Evolutionary conservation across 2,113 vertebrate species (phyloP).

Genomic region (Gulo gulo): DNA sequence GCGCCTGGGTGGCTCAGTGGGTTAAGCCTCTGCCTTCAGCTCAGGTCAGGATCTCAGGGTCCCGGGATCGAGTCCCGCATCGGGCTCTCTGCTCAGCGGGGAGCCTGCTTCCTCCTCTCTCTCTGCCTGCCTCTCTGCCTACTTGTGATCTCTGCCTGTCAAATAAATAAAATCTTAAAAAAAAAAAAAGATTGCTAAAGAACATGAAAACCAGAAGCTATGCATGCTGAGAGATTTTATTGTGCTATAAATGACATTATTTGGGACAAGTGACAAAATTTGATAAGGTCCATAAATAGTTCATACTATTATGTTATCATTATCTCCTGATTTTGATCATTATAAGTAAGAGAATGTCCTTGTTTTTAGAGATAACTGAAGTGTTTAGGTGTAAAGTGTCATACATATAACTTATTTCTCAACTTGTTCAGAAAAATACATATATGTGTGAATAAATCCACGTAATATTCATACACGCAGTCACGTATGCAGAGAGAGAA

Average conservation of each 20-base stretch:
- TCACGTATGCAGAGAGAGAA: neutral
- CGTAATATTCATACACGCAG: neutral
- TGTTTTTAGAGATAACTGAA: neutral
- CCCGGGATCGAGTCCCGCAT: too few relatives aligned
- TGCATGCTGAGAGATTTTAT: neutral
- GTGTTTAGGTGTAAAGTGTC: neutral
- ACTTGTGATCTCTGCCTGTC: too few relatives aligned
- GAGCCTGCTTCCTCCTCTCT: too few relatives aligned
- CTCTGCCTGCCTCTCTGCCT: too few relatives aligned
- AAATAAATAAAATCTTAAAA: too few relatives aligned
- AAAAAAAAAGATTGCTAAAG: neutral
- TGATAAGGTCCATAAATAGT: neutral
- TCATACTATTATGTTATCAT: neutral
- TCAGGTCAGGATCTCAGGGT: too few relatives aligned
- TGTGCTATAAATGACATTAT: neutral
- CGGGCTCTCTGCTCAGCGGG: too few relatives aligned
- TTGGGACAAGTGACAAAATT: neutral
- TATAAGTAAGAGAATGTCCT: neutral
- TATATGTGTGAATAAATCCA: neutral
- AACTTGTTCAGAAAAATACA: neutral
- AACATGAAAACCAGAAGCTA: neutral
- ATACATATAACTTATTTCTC: neutral
- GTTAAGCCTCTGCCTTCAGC: too few relatives aligned
- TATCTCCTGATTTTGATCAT: neutral
- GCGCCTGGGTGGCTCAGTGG: too few relatives aligned